Evolutionary conservation across 2,888 invertebrate genomes (phyloP).

Genomic region (Eueremaeus valkanovi): DNA sequence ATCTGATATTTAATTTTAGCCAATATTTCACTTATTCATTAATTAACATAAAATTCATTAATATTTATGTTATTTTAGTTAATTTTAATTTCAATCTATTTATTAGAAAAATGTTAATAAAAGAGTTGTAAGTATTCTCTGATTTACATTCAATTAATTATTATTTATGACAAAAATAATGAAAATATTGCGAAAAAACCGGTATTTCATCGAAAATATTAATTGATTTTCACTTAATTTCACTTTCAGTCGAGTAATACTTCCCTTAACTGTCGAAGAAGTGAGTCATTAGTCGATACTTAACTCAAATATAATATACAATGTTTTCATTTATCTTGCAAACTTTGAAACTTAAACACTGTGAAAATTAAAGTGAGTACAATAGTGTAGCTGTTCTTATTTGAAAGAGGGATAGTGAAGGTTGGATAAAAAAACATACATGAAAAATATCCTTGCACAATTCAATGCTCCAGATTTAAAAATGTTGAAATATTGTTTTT

Average conservation of each 20-base stretch:
- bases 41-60: neutral
- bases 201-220: slow-evolving; percentile 40
- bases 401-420: no score
- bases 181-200: neutral
- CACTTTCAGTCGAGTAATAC: slow-evolving; percentile 78
- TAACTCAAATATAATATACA: no score
- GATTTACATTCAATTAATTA: slow-evolving; percentile 39
- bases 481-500: no score
- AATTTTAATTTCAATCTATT: neutral
- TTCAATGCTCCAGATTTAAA: no score
- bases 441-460: no score
- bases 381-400: no score
- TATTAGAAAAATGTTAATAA: slow-evolving; percentile 61
- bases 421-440: no score
- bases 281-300: slow-evolving; percentile 59
- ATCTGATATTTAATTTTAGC: neutral
- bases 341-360: no score
- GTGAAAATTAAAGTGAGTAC: no score
- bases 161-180: neutral
- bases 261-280: slow-evolving; percentile 95
- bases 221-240: slow-evolving; percentile 54
- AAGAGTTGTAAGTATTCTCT: slow-evolving; percentile 64
- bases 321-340: no score
- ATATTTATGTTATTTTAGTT: neutral
- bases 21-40: neutral